Base-by-base conservation (phyloP, 1,140 invertebrate genomes). In the Papilio xuthus region DNA sequence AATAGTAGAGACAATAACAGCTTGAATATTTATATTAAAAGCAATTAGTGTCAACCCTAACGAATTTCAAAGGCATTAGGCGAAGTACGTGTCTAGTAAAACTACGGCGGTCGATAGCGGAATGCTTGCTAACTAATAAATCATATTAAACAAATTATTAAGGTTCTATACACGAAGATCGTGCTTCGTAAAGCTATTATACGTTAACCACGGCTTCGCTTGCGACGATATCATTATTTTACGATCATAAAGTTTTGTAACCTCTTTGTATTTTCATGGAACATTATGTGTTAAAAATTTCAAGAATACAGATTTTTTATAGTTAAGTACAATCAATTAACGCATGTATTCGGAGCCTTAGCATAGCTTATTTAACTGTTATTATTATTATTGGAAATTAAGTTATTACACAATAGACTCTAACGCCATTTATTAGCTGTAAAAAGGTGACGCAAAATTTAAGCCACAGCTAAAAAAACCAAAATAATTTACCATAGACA, bases 51-150 rank as follows among this genome's bases (percentile, higher is more conserved):
- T 12, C 42, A 73, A 26, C 71, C 71, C 71, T 73, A 47, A 15
- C 42, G 20, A 47, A 47, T 23, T 73, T 73, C 71, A 73, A 73
- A 73, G 71, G 71, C 71, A 47, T 73, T 73, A 73, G 41, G 42
- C n/a, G 71, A 73, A 73, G 71, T 73, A 73, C 71, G 71, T 73
- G 71, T 73, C 41, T 47, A 73, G 41, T 47, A 73, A 73, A 73
- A 73, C 71, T 73, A 44, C 37, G 71, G 71, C 41, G 37, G 42
- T 44, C 69, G 69, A 71, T 71, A 18, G 69, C 41, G 69, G 32
- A 71, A 71, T 71, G 32, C 32, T 42, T 41, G 28, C 23, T 67
- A 67, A 67, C 60, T 67, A 67, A 67, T 67, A 67, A 67, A 67
- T 67, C 60, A 28, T 67, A 67, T 67, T 67, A 67, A 67, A 67